Evolutionary conservation across 2,113 vertebrate genomes (phyloP).

Genomic region (Aptenodytes forsteri): DNA sequence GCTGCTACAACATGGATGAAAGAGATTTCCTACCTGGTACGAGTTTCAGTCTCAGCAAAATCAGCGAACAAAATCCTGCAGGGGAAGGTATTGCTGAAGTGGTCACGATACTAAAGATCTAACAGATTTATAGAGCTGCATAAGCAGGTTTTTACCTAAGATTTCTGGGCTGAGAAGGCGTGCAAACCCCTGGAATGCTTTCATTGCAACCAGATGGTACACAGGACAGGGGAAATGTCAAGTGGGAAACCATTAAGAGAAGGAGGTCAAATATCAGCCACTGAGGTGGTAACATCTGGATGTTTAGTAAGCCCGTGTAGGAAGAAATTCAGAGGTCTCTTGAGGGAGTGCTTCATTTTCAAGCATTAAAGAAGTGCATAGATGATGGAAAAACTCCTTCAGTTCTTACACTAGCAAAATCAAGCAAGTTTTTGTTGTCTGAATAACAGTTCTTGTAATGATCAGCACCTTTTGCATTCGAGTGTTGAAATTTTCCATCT

Average conservation of each 20-base stretch:
- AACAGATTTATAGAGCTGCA: not conserved
- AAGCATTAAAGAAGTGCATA: not conserved
- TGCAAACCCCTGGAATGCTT: not conserved
- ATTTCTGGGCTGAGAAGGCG: not conserved
- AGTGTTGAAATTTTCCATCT: not conserved
- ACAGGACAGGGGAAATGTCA: not conserved
- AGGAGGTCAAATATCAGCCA: conserved; percentile 6
- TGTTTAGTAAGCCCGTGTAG: not conserved
- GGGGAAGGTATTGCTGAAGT: not conserved
- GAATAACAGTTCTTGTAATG: not conserved
- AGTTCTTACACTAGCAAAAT: not conserved
- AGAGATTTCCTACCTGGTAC: not conserved
- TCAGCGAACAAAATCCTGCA: not conserved
- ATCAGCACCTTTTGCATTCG: not conserved
- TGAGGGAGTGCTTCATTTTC: not conserved
- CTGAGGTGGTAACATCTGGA: not conserved
- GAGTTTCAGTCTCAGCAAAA: not conserved
- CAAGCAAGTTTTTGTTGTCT: not conserved
- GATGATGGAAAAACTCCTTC: not conserved
- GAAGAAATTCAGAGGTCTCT: not conserved
- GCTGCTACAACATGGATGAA: not conserved
- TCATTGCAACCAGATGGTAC: conserved; percentile 36
- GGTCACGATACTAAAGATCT: not conserved
- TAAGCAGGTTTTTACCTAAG: not conserved
- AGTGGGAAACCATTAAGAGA: not conserved